Percentiles rank a stretch among this genome's conserved stretches.
These are phyloP conservation scores for Tyto alba DNA, from an alignment of 2,113 vertebrate species.

Conservation along the genomic window DNA sequence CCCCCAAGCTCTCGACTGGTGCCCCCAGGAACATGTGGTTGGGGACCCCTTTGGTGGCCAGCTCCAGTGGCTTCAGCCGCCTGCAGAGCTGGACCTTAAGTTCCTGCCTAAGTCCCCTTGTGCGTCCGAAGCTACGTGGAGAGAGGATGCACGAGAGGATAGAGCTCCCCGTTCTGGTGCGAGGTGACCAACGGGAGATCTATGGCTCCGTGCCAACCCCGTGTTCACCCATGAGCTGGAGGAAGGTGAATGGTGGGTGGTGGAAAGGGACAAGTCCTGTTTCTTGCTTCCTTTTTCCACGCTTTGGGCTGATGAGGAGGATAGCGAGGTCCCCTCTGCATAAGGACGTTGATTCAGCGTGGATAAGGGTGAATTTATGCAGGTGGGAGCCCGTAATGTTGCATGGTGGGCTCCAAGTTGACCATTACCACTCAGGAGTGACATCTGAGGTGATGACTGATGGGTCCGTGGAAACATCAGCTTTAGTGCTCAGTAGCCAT, in stretches of 20 bases:
- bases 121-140: neutral
- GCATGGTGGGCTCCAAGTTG: neutral
- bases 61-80: neutral
- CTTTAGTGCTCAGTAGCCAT: neutral
- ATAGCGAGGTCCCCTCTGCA: rapidly evolving
- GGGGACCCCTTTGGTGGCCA: neutral
- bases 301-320: neutral
- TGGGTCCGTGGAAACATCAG: neutral
- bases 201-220: neutral
- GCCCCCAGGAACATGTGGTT: neutral
- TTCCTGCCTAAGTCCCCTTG: neutral
- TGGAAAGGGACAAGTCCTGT: neutral
- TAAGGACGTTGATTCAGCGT: rapidly evolving
- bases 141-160: neutral
- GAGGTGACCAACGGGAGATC: rapidly evolving
- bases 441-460: neutral
- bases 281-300: neutral
- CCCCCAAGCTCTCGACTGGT: rapidly evolving
- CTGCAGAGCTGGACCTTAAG: neutral
- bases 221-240: neutral
- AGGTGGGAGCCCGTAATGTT: neutral
- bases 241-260: neutral
- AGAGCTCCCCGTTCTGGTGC: neutral
- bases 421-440: neutral
- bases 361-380: neutral